Evolutionary conservation across 2,888 invertebrate genomes (phyloP).

Genomic region (Incurvaria masculella): DNA sequence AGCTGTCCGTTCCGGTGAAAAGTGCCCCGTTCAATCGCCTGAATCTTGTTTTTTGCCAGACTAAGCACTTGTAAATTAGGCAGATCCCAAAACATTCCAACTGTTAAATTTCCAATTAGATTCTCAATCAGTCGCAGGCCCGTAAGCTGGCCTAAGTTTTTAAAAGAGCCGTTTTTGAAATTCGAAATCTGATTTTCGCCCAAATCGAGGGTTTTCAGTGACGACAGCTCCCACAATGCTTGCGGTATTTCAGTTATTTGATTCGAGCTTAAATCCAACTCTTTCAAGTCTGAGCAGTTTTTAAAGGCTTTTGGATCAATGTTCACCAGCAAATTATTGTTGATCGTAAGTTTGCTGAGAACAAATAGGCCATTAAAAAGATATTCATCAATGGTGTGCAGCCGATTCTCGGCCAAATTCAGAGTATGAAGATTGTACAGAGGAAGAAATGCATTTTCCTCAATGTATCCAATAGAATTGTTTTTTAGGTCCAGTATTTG

Average conservation of each 20-base stretch:
- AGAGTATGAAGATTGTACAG: slow-evolving; percentile 86
- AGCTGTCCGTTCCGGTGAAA: slow-evolving; percentile 79
- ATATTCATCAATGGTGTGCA: slow-evolving; percentile 77
- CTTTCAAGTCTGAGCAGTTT: slow-evolving; percentile 85
- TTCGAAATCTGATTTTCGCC: slow-evolving; percentile 88
- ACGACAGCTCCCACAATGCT: slow-evolving; percentile 75
- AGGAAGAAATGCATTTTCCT: slow-evolving; percentile 83
- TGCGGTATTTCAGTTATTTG: slow-evolving; percentile 78
- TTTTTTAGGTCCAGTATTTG: slow-evolving; percentile 84
- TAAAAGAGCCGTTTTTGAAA: slow-evolving; percentile 81
- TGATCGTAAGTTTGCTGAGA: slow-evolving; percentile 77
- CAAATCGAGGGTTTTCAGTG: slow-evolving; percentile 84
- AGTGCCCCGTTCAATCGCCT: slow-evolving; percentile 78
- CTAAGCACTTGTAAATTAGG: slow-evolving; percentile 82
- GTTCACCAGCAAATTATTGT: slow-evolving; percentile 78
- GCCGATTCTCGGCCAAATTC: slow-evolving; percentile 83
- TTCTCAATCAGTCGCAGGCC: slow-evolving; percentile 88
- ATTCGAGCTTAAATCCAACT: slow-evolving; percentile 86
- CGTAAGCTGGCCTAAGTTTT: slow-evolving; percentile 81
- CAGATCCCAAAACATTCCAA: slow-evolving; percentile 84
- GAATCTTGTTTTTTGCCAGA: slow-evolving; percentile 85
- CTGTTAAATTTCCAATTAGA: slow-evolving; percentile 78
- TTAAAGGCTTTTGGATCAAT: slow-evolving; percentile 82
- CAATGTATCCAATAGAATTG: slow-evolving; percentile 85
- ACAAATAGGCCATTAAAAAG: slow-evolving; percentile 83